phyloP scores from a whole-genome alignment of 2,113 vertebrate genomes.

The Alectura lathami region DNA sequence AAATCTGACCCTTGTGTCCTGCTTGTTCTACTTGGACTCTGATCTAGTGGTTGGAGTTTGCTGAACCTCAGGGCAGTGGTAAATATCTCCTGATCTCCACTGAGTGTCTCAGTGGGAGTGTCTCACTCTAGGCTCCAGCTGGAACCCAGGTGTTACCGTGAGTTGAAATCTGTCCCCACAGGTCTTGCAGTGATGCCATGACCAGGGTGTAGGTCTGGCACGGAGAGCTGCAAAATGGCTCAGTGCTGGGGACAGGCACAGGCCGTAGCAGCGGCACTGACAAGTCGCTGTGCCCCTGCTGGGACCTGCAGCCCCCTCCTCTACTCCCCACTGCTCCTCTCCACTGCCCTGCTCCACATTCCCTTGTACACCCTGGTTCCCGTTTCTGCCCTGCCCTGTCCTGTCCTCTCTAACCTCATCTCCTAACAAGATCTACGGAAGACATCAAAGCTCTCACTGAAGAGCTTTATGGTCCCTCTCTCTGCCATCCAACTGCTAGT shows the following conservation, averaged over 20 bases:
- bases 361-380: neutral
- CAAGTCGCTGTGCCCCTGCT: neutral
- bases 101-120: neutral
- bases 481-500: neutral
- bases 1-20: neutral
- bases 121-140: neutral
- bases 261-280: neutral
- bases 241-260: rapidly evolving
- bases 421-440: neutral
- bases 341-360: neutral
- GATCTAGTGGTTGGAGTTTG: neutral
- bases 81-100: neutral
- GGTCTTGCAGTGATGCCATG: neutral
- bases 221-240: neutral
- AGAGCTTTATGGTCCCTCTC: neutral
- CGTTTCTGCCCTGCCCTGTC: neutral
- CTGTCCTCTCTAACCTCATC: neutral
- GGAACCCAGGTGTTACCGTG: neutral
- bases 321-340: neutral
- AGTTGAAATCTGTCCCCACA: rapidly evolving
- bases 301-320: neutral
- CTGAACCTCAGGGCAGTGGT: neutral
- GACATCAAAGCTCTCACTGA: neutral
- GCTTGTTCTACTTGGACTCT: neutral
- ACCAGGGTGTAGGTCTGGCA: rapidly evolving